Evolutionary conservation across 1,140 invertebrate genomes (phyloP), one percentile per base, ranked within the genome.

Genomic region (Pseudomyrmex sp.): DNA sequence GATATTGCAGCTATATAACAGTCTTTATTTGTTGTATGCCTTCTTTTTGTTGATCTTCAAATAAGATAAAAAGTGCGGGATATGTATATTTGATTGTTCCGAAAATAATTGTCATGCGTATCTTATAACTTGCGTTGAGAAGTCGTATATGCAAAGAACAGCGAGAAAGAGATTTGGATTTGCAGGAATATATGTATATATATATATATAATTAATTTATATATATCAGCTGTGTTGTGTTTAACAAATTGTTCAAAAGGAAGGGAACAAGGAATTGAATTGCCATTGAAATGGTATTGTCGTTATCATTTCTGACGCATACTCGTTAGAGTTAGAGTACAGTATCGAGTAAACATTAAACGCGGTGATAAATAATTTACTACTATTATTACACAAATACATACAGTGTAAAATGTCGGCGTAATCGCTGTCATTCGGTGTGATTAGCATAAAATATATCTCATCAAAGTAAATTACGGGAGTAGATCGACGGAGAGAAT

Each of bases 231-330:
- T 20, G 7, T 70, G 70, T 35, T 59, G 59, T 35, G 59, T 59
- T 59, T 70, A 80, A 80, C 66, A 50, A 70, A 35, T 72, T 69
- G 35, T 59, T 46, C 20, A n/a, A 9, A n/a, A 26, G 48, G 4
- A 59, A 52, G 44, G 44, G 44, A 44, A 59, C 7, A 50, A 59
- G 50, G 75, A 54, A 76, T 82, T 35, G 70, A 56, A 85, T 82
- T 75, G 69, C 54, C 63, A 75, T 85, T 70, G 23, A 68, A 65
- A 46, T 23, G 44, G 23, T 87, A 87, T 87, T 84, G 85, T 86
- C 86, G 83, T 82, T 68, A 77, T 46, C 82, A 69, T 48, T 84
- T 84, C 73, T 84, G 85, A 87, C 79, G 82, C 61, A 54, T 80
- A 70, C 74, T 72, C 44, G 54, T 35, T 35, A 35, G 35, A 35